A percentile compares a stretch with the other conserved stretches of the same genome.
Conservation (phyloP, 2,113 vertebrate genomes). For the Lepidothrix coronata region DNA sequence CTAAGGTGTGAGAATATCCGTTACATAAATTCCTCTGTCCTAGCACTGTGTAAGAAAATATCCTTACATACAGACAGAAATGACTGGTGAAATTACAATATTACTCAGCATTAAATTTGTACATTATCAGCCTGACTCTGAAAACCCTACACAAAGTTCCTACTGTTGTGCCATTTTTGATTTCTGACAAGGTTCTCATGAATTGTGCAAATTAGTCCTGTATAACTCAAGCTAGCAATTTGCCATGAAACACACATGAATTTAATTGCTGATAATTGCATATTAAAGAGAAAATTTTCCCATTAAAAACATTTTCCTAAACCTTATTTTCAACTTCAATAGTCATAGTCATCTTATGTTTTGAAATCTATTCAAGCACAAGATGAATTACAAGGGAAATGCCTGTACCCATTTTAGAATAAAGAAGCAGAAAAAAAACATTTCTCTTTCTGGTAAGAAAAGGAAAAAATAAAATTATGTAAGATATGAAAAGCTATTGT, state of each 20-base stretch:
- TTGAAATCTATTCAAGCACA: not conserved
- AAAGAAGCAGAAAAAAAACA: not conserved
- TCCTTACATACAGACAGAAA: not conserved
- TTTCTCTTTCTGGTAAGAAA: not conserved
- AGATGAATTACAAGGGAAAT: not conserved
- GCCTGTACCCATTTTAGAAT: not conserved
- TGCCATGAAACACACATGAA: not conserved
- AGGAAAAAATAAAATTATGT: not conserved
- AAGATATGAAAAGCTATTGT: not conserved
- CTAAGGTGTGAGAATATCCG: not conserved
- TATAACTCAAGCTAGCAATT: conserved; percentile 3
- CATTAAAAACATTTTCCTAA: not conserved
- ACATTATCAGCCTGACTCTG: not conserved
- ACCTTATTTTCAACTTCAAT: not conserved
- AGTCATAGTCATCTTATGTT: not conserved
- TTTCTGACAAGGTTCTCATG: not conserved
- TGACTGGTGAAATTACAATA: not conserved
- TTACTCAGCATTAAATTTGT: not conserved
- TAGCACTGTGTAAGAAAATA: not conserved
- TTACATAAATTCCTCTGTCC: not conserved
- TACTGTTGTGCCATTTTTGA: not conserved
- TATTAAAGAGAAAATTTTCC: not conserved
- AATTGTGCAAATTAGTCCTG: not conserved
- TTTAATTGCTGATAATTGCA: conserved; percentile 23
- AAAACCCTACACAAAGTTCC: not conserved